These are phyloP conservation scores for Conus canariensis DNA, from an alignment of 2,888 invertebrate genomes.

Conservation along the genomic window DNA sequence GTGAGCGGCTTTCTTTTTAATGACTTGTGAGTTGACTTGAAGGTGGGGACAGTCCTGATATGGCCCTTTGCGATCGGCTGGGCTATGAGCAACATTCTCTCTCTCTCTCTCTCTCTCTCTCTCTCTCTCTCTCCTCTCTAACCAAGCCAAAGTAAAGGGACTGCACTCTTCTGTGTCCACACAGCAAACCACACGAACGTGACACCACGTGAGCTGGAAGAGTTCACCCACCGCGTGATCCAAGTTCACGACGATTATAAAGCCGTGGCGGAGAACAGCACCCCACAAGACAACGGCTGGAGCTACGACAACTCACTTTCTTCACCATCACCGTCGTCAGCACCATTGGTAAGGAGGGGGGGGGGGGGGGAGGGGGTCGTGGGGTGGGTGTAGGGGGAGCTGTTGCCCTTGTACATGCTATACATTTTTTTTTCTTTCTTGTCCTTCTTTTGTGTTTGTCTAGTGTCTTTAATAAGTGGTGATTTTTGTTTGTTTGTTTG, in stretches of 20 bases:
- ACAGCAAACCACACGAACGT: slow-evolving; percentile 47
- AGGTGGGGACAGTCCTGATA: no score
- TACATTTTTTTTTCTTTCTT: no score
- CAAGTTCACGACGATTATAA: slow-evolving; percentile 33
- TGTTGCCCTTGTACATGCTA: no score
- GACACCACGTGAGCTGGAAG: slow-evolving; percentile 31
- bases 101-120: not conserved
- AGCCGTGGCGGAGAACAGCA: slow-evolving; percentile 35
- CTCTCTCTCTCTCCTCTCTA: not conserved
- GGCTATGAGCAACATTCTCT: not conserved
- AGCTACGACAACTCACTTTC: slow-evolving; percentile 42
- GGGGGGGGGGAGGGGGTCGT: no score
- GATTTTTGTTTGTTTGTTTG: no score
- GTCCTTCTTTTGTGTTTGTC: no score
- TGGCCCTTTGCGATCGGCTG: no score
- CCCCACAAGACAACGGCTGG: slow-evolving; percentile 2
- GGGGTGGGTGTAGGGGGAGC: no score
- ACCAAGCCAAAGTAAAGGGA: not conserved
- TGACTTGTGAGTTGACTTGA: no score
- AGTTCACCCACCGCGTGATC: slow-evolving; percentile 37
- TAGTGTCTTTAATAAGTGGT: no score
- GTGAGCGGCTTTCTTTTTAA: no score
- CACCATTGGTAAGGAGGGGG: slow-evolving; percentile 48
- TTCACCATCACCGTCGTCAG: slow-evolving; percentile 54
- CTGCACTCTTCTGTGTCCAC: no score